Base-by-base conservation (phyloP, 2,888 invertebrate species). In the Pantelozetes paolii region DNA sequence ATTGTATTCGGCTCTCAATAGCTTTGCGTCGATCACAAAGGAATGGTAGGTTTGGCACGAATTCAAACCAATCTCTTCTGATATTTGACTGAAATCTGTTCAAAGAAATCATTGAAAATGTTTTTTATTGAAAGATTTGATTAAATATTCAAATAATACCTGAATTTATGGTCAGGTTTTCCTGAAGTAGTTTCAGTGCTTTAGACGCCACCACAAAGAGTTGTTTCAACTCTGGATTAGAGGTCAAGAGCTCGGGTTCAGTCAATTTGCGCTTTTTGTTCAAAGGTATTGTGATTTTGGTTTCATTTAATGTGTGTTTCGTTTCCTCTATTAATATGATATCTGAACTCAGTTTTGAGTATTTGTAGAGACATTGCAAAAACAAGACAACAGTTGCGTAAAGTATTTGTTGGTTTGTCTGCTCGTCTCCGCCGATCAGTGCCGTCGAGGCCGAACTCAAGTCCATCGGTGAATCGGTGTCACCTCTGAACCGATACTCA, bases 201-300 rank as follows among this genome's bases (percentile, higher is more conserved):
- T 64, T 64, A 20, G 64, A 30, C 2, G 64, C 64, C 36, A 64
- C 64, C 15, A 36, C n/a, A 64, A 64, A 64, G 1, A 30, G 5
- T n/a, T 64, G 32, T 36, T n/a, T 64, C 36, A 64, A 11, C 11
- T 64, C 36, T 2, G n/a, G 20, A 36, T 20, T 64, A 1, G 8
- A n/a, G 5, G 64, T 64, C 2, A 64, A 30, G 8, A 64, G n/a
- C 64, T n/a, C 18, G n/a, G 40, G 64, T 5, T 64, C 64, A 20
- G 20, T n/a, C 13, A 64, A n/a, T 64, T 64, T 64, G 32, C 64
- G 9, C n/a, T 64, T 64, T 36, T 64, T 64, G n/a, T 64, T 64
- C 36, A 64, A 9, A 15, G 64, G 20, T 2, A 64, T 1, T 8
- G 36, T 30, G 2, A 64, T n/a, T 30, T 64, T 64, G 26, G 57